phyloP scores from a whole-genome alignment of 2,888 invertebrate genomes.

The Hemicrepidius hirtus region DNA sequence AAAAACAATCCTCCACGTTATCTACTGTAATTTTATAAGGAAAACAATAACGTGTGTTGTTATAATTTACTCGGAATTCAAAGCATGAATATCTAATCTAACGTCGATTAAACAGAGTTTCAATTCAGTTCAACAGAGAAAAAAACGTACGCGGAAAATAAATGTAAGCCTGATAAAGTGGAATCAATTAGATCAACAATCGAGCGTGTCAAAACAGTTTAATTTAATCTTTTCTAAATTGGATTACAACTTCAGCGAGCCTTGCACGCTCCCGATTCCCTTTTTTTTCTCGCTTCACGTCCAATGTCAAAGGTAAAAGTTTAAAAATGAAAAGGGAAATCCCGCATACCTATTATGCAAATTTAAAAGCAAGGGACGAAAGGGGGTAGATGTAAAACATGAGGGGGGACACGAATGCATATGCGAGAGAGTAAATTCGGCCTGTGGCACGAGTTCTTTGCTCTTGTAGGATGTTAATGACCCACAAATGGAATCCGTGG shows the following conservation, averaged over 20 bases:
- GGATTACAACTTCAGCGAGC: not conserved
- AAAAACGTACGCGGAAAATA: slow-evolving; percentile 12
- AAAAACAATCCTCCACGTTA: too few species aligned
- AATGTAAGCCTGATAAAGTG: not conserved
- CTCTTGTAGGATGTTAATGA: slow-evolving; percentile 44
- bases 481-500: slow-evolving; percentile 36
- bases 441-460: slow-evolving; percentile 39
- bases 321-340: not conserved
- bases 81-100: not conserved
- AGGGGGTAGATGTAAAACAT: too few species aligned
- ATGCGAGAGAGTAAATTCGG: slow-evolving; percentile 29
- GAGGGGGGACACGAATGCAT: not conserved
- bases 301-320: not conserved
- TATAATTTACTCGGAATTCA: not conserved
- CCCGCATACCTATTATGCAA: not conserved
- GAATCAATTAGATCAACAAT: slow-evolving; percentile 24
- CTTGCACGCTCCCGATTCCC: not conserved
- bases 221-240: slow-evolving; percentile 20
- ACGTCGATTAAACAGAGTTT: not conserved
- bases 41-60: not conserved
- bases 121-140: not conserved
- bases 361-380: not conserved
- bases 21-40: not conserved
- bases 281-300: too few species aligned
- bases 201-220: slow-evolving; percentile 28